These are phyloP conservation scores for Brachirus orientalis DNA, from an alignment of 2,113 vertebrate genomes.

Conservation along the genomic window DNA sequence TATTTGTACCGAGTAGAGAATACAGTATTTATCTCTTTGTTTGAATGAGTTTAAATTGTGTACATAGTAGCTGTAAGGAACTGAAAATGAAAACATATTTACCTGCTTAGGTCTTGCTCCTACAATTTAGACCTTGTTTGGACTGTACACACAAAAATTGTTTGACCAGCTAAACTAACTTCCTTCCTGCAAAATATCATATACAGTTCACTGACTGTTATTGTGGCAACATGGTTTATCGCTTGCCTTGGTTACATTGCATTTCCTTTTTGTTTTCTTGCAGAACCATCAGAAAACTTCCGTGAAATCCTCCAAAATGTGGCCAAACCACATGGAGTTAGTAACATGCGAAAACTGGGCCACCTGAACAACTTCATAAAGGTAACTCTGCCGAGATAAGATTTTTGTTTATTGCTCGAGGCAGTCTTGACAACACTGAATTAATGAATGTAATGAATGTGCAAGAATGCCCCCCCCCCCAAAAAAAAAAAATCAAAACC, in stretches of 20 bases:
- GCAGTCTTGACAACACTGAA: no score
- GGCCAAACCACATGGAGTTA: conserved; percentile 95
- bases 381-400: conserved; percentile 77
- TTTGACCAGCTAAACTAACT: conserved; percentile 48
- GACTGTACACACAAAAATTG: conserved; percentile 58
- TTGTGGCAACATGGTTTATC: conserved; percentile 55
- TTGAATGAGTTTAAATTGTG: neutral
- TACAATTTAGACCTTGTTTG: conserved; percentile 50
- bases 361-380: conserved; percentile 99
- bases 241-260: conserved; percentile 51
- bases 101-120: conserved; percentile 19
- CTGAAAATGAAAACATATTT: conserved; percentile 39
- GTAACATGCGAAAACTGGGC: conserved; percentile 98
- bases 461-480: no score
- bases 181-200: conserved; percentile 58
- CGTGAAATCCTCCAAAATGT: conserved; percentile 99
- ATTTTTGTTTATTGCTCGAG: no score
- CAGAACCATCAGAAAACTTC: conserved; percentile 96
- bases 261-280: conserved; percentile 51
- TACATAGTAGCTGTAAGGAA: conserved; percentile 26
- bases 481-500: no score
- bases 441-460: no score
- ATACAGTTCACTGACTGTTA: conserved; percentile 39
- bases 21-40: conserved; percentile 3
- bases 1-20: neutral